Evolutionary conservation across 2,797 vertebrate genomes (phyloP), one percentile per base, ranked within the genome.

Genomic region (Phrynocephalus guinanensis): DNA sequence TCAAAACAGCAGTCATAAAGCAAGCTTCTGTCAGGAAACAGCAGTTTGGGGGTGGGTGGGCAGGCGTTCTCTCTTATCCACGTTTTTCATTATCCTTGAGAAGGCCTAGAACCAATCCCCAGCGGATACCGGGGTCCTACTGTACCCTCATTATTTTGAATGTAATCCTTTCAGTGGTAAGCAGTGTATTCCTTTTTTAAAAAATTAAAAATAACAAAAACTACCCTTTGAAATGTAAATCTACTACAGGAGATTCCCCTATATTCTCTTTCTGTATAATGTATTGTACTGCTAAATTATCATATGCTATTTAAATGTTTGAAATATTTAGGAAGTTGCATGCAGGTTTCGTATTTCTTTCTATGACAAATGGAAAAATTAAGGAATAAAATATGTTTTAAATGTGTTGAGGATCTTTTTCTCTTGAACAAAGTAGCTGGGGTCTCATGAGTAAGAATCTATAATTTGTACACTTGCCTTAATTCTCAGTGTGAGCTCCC

Each of bases 291-390:
- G 96, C 95, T 97, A 97, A 97, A 96, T 97, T 96, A 96, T 96
- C 97, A 95, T 96, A 97, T 96, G 95, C 97, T 98, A 96, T 98
- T 98, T 98, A 98, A 97, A 97, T 97, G 93, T 97, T 97, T 91
- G 93, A 93, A 94, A 91, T 94, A 95, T 93, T 93, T 96, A 97
- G 96, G 76, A 93, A 88, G 78, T 93, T 97, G 97, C 97, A 97
- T 97, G 97, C 95, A 94, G 90, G 93, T 96, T 97, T 97, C 97
- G 84, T 97, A 97, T 97, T 96, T 95, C 95, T 97, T 97, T 97
- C 96, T 97, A 96, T 97, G 95, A 96, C 92, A 94, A 96, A 95
- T 79, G 91, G 85, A 91, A 95, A 95, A 95, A 90, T 18, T 90
- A 95, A 93, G 93, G 93, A 96, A 88, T 96, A 96, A 97, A 96